phyloP scores from a whole-genome alignment of 2,797 vertebrate species.

The Diglossa cyanea region DNA sequence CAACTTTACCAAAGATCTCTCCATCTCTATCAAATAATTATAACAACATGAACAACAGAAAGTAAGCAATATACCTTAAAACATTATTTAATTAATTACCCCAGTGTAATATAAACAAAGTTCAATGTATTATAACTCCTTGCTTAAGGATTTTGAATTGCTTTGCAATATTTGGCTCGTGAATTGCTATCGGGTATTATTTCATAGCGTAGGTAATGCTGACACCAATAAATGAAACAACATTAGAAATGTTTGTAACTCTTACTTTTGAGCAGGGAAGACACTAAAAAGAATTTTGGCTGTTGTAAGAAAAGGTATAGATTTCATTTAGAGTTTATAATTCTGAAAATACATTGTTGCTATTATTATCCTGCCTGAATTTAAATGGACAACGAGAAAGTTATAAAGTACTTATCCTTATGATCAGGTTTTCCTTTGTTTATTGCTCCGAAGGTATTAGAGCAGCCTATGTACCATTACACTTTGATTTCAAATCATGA shows the following conservation, averaged over 20 bases:
- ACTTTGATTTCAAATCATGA: not conserved
- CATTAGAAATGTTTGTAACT: not conserved
- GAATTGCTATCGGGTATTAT: constrained; percentile 28
- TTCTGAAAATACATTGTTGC: not conserved
- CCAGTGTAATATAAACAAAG: constrained; percentile 55
- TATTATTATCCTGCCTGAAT: not conserved
- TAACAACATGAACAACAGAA: constrained; percentile 99
- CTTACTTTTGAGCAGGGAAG: not conserved
- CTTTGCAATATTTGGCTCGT: constrained; percentile 28
- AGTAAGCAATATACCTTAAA: constrained; percentile 89
- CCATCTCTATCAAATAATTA: constrained; percentile 99
- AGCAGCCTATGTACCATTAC: not conserved
- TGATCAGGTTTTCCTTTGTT: not conserved
- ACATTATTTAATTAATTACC: constrained; percentile 65
- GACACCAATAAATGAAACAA: not conserved
- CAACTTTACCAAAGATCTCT: constrained; percentile 99
- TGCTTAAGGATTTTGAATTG: constrained; percentile 53
- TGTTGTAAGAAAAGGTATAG: not conserved
- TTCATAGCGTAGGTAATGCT: not conserved
- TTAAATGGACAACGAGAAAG: not conserved
- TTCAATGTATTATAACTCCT: constrained; percentile 50
- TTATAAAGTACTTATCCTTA: not conserved
- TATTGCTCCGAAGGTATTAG: not conserved
- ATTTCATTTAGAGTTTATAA: constrained; percentile 28
- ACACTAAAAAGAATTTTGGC: not conserved